Evolutionary conservation across 2,797 vertebrate genomes (phyloP), one percentile per base, ranked within the genome.

Genomic region (Thamnophis elegans): DNA sequence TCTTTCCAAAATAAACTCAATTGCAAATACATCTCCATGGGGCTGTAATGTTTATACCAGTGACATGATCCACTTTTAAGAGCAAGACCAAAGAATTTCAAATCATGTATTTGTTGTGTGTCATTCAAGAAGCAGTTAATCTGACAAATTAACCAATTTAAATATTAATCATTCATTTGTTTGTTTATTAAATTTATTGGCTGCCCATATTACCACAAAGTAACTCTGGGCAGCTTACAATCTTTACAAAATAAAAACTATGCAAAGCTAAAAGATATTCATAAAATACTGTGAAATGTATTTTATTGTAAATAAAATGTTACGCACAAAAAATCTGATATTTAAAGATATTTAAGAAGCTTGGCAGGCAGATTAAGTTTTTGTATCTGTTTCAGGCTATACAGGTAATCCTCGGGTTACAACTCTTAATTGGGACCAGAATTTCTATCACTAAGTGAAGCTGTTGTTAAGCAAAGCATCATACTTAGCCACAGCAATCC

Each of bases 371-470:
- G 16, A 60, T 78, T 87, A 94, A 92, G 73, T 93, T 91, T 89
- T 88, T 93, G 32, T 86, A 47, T 90, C 89, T 93, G 88, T 58
- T 94, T 95, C 89, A 89, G 93, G 91, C 91, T 88, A 94, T 92
- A 92, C 36, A 82, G 36, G 36, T 11, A 22, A 42, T 82, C 73
- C 73, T 82, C 3, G 0, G 20, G 36, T 47, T 47, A 82, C 22
- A 5, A 47, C 1, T 42, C 73, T 13, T 47, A 82, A 82, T 82
- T 82, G 73, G 42, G 36, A 82, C 42, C 10, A 47, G 73, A 25
- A 25, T 82, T 82, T 82, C 9, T 11, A 25, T 82, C 73, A 25
- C 42, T 47, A 82, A 82, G 42, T 4, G 9, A 82, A 82, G 20
- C 22, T 1, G 36, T 47, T 22, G 4, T 47, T 82, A 82, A 82